Evolutionary conservation across 1,140 invertebrate genomes (phyloP), one percentile per base, ranked within the genome.

Genomic region (Forficula auricularia): DNA sequence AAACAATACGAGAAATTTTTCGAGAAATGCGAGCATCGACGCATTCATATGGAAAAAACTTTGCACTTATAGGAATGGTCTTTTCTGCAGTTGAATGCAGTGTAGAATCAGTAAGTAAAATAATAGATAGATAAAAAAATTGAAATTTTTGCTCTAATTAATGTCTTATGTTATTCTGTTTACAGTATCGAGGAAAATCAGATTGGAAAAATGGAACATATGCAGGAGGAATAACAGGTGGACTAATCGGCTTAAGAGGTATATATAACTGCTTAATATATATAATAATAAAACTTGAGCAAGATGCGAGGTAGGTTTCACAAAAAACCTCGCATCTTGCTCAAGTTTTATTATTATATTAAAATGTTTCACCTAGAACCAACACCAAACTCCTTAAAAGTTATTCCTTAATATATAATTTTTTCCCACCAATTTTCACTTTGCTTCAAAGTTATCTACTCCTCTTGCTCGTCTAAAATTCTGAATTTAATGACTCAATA

Each of bases 181-280:
- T 71, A 49, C 56, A 86, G 82, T 74, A 82, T 60, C 71, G 92
- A 53, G 92, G 88, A 18, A 92, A 92, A 62, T 80, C 75, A 36
- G 92, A 97, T 59, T 92, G 92, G 86, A 83, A 81, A 55, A 98
- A 97, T 73, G 89, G 89, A 10, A 92, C 88, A 8, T 81, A 89
- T 59, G 87, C 90, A 52, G 91, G 90, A 42, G 91, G 72, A 38
- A 71, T 96, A 37, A 94, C 90, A 33, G 92, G 94, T 46, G 91
- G 90, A 34, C 52, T 95, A n/a, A 83, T 97, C 58, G 94, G 92
- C 27, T 63, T 97, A 38, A 72, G 94, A 77, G 85, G 85, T 89
- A 63, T 49, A 18, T 40, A 18, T 8, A 10, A 37, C 8, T 3
- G 2, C n/a, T 43, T 13, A 30, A 41, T 30, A 33, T 38, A 30